Base-by-base conservation (phyloP, 2,888 invertebrate species). In the Isoperla grammatica region DNA sequence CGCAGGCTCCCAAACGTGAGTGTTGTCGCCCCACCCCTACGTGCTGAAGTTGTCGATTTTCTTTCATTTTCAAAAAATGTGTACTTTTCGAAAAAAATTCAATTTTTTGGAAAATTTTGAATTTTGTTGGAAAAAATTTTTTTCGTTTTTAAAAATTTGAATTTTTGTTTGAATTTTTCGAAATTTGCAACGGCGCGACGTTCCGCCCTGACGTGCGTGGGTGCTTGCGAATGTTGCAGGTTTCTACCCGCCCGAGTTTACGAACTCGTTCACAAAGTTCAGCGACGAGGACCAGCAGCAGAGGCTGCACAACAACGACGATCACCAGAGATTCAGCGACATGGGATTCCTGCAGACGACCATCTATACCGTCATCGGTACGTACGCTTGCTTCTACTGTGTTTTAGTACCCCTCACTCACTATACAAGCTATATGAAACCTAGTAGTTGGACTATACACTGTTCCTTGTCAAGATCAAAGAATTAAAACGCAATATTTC, bases 311-410 rank as follows among this genome's bases (percentile, higher is more conserved):
- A n/a, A n/a, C n/a, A n/a, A n/a, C n/a, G n/a, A n/a, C 2, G 43
- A 68, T 35, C 66, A 67, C 9, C 69, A 69, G n/a, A 68, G 70
- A 12, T 68, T 69, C 50, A 69, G 68, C 63, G 73, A 75, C 56
- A 73, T 75, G 62, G 73, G 72, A 56, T 73, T 75, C 63, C 69
- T 75, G 11, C 75, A 75, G 61, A 75, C 75, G 11, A 74, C 76
- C 22, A 71, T 76, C 55, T 76, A 76, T 63, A 74, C 75, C 37
- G 72, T 76, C 19, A 73, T 76, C 46, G 76, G 75, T 74, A 64
- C 65, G n/a, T n/a, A n/a, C n/a, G n/a, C n/a, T n/a, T n/a, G n/a
- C n/a, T n/a, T n/a, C n/a, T n/a, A n/a, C n/a, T n/a, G n/a, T n/a
- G 66, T 66, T 13, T 42, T 45, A 29, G 6, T 6, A 37, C 12